Evolutionary conservation across 2,113 vertebrate species (phyloP).

Genomic region (Indicator maculatus): DNA sequence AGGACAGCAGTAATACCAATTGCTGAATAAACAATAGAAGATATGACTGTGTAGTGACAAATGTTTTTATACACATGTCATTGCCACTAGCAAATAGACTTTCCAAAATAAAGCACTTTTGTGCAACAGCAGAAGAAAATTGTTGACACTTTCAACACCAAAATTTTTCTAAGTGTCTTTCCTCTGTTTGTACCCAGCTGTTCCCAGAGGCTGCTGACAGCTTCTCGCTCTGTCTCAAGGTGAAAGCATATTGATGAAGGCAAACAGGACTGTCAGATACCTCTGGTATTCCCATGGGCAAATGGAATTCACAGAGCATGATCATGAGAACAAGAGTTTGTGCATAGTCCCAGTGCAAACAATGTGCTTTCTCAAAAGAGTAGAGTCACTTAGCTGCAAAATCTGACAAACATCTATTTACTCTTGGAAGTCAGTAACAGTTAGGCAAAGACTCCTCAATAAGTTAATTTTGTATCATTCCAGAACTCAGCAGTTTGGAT

Average conservation of each 20-base stretch:
- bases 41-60: accelerated
- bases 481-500: neutral
- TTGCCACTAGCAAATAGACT: neutral
- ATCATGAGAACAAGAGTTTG: neutral
- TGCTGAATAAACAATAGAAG: neutral
- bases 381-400: neutral
- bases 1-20: neutral
- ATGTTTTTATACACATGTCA: neutral
- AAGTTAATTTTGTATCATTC: neutral
- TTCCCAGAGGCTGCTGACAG: neutral
- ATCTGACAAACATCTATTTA: neutral
- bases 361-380: neutral
- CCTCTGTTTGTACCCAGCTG: neutral
- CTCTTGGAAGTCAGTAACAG: neutral
- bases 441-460: neutral
- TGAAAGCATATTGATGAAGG: neutral
- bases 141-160: neutral
- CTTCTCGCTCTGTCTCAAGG: neutral
- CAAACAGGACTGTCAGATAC: neutral
- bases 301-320: neutral
- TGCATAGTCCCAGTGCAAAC: neutral
- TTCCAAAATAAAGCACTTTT: neutral
- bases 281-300: neutral
- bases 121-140: neutral
- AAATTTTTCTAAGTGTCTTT: neutral